These are phyloP conservation scores for Catharus bicknelli DNA, from an alignment of 2,113 vertebrate genomes.

Conservation along the genomic window DNA sequence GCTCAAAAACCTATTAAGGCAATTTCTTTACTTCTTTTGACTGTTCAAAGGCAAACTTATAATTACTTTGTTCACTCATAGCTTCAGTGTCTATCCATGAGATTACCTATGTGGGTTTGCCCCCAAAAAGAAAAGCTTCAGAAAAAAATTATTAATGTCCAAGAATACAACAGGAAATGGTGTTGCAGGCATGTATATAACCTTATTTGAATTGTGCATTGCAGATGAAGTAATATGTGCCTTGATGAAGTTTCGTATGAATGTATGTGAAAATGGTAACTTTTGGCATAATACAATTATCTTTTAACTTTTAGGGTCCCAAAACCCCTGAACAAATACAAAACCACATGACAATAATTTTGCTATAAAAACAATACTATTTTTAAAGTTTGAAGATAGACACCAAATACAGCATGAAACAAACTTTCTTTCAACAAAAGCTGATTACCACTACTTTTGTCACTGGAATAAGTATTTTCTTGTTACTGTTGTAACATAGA, in stretches of 20 bases:
- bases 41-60: neutral
- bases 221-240: neutral
- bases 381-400: neutral
- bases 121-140: neutral
- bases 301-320: neutral
- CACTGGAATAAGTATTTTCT: neutral
- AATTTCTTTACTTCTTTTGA: neutral
- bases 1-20: neutral
- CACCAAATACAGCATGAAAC: neutral
- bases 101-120: neutral
- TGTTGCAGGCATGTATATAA: neutral
- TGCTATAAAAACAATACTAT: neutral
- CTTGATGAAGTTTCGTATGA: neutral
- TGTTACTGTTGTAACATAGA: neutral
- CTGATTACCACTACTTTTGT: neutral
- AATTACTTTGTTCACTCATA: neutral
- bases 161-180: neutral
- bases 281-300: neutral
- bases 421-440: neutral
- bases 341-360: neutral
- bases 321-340: neutral
- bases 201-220: neutral
- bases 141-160: neutral
- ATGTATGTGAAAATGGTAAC: neutral
- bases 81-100: neutral